Evolutionary conservation across 2,797 vertebrate species (phyloP).

Genomic region (Trachops cirrhosus): DNA sequence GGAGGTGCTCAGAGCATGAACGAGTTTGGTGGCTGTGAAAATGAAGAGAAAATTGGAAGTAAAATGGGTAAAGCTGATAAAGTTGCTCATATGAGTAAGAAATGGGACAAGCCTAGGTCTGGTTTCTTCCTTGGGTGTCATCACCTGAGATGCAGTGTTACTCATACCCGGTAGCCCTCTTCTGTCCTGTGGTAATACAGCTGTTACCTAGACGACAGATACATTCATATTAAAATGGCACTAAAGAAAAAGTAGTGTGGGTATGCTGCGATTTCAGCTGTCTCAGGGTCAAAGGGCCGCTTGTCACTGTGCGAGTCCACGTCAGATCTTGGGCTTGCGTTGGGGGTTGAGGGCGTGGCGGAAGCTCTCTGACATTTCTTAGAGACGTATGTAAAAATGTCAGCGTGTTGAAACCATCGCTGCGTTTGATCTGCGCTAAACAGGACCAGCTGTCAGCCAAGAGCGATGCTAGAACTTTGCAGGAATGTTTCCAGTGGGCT

Average conservation of each 20-base stretch:
- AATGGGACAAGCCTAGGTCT: neutral
- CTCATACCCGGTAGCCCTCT: neutral
- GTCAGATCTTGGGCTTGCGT: neutral
- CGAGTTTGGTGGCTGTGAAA: too few relatives aligned
- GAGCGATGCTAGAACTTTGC: neutral
- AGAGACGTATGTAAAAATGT: neutral
- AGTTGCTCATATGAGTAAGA: neutral
- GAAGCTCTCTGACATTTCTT: neutral
- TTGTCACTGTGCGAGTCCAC: neutral
- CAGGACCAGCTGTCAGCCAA: neutral
- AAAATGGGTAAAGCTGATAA: neutral
- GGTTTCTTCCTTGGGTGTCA: neutral
- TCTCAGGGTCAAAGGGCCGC: neutral
- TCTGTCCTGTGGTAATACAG: neutral
- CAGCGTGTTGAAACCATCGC: neutral
- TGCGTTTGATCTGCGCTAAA: neutral
- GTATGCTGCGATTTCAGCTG: neutral
- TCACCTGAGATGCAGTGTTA: neutral
- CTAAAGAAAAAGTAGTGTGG: neutral
- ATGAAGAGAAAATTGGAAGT: neutral
- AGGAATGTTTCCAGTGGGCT: conserved; percentile 17
- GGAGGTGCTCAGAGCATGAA: too few relatives aligned
- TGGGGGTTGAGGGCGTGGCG: neutral
- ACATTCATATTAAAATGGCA: neutral
- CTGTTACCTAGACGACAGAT: neutral